Percentiles rank a stretch among this genome's conserved stretches.
Evolutionary conservation across 2,888 invertebrate species (phyloP).

Genomic region (Hypsopygia costalis): DNA sequence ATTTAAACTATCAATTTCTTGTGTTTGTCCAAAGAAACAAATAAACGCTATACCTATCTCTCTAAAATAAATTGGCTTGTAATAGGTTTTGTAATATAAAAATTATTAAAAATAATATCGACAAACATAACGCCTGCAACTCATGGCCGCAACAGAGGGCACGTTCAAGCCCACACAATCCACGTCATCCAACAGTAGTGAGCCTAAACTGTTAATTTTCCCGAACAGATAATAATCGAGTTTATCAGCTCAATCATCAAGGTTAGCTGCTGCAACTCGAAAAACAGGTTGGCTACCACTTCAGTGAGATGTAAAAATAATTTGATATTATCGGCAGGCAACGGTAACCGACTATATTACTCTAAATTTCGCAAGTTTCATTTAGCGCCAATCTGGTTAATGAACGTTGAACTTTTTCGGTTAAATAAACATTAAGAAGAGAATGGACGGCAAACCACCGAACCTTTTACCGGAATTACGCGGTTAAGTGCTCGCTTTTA

Average conservation of each 20-base stretch:
- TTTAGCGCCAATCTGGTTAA: conserved; percentile 67
- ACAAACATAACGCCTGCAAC: too few relatives aligned
- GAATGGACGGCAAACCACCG: conserved; percentile 52
- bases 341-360: conserved; percentile 39
- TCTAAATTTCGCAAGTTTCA: conserved; percentile 56
- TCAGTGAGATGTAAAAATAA: conserved; percentile 66
- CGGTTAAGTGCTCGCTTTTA: conserved; percentile 64
- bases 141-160: too few relatives aligned
- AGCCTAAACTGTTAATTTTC: conserved; percentile 24
- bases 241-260: conserved; percentile 52
- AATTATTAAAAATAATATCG: too few relatives aligned
- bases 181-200: conserved; percentile 17
- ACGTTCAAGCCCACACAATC: too few relatives aligned
- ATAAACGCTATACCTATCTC: too few relatives aligned
- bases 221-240: conserved; percentile 42
- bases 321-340: conserved; percentile 55
- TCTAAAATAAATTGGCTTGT: too few relatives aligned
- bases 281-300: conserved; percentile 57
- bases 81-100: too few relatives aligned
- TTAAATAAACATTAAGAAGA: conserved; percentile 73
- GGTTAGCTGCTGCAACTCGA: conserved; percentile 53
- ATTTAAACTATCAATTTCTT: too few relatives aligned
- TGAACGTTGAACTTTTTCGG: conserved; percentile 69
- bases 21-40: too few relatives aligned
- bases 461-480: conserved; percentile 73